A percentile compares a stretch with the other conserved stretches of the same genome.
These are phyloP conservation scores for Aplocera efformata DNA, from an alignment of 2,888 invertebrate species.

Conservation along the genomic window DNA sequence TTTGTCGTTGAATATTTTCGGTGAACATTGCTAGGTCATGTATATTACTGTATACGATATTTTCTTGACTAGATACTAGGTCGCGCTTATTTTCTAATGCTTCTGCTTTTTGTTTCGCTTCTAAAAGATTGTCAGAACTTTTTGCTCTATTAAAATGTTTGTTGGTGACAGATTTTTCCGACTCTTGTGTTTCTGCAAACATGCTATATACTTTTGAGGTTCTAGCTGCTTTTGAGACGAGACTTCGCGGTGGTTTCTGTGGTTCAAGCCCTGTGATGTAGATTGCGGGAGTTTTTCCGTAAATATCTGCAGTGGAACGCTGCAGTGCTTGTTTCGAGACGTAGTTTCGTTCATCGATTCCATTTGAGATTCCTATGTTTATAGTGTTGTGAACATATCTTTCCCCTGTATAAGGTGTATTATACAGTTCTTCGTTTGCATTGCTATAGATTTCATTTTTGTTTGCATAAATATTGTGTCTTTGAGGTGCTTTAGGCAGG, in stretches of 20 bases:
- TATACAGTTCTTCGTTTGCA: constrained; percentile 66
- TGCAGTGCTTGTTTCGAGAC: constrained; percentile 65
- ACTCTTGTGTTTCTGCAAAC: constrained; percentile 67
- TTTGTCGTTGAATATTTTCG: constrained; percentile 69
- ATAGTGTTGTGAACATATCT: constrained; percentile 70
- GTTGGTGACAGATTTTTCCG: constrained; percentile 54
- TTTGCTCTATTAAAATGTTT: constrained; percentile 73
- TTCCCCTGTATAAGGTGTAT: constrained; percentile 64
- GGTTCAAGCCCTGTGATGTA: constrained; percentile 75
- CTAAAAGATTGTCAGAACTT: constrained; percentile 72
- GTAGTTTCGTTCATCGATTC: constrained; percentile 68
- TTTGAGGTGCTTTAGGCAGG: constrained; percentile 60
- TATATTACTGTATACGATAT: constrained; percentile 73
- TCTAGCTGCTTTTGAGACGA: constrained; percentile 69
- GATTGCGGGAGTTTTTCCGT: constrained; percentile 70
- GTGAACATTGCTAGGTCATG: constrained; percentile 73
- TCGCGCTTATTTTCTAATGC: constrained; percentile 64
- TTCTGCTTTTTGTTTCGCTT: constrained; percentile 68
- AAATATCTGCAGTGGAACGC: constrained; percentile 61
- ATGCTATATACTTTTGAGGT: constrained; percentile 76
- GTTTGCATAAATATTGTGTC: constrained; percentile 68
- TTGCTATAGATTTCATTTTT: constrained; percentile 69
- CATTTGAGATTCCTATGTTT: constrained; percentile 68
- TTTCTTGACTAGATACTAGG: constrained; percentile 75
- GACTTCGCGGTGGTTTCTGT: constrained; percentile 74